Percentiles rank a stretch among this genome's conserved stretches.
phyloP scores from a whole-genome alignment of 2,797 vertebrate species.

The Brachymystax lenok region DNA sequence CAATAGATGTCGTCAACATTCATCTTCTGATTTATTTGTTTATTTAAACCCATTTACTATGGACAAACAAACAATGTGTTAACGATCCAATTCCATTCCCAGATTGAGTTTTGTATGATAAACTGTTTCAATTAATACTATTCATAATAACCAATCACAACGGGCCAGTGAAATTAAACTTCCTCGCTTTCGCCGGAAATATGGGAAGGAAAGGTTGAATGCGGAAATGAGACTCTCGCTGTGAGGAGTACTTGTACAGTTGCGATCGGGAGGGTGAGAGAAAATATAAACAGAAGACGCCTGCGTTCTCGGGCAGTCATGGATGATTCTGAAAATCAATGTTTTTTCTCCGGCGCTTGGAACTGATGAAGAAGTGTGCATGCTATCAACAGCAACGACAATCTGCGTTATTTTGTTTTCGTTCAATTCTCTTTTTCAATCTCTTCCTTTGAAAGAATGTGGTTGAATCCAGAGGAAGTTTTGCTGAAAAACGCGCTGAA shows the following conservation, averaged over 20 bases:
- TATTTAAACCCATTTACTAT: background rate
- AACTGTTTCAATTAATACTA: background rate
- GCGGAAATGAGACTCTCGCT: slow-evolving; percentile 50
- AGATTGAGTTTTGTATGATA: background rate
- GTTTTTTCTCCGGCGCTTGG: background rate
- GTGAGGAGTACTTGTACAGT: slow-evolving; percentile 46
- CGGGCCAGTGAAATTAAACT: slow-evolving; percentile 10
- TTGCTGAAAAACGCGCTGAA: slow-evolving; percentile 91
- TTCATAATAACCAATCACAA: slow-evolving; percentile 22
- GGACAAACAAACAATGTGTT: background rate
- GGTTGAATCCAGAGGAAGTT: slow-evolving; percentile 94
- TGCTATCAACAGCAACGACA: background rate
- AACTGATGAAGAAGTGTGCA: background rate
- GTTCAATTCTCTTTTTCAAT: background rate
- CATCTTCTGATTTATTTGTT: background rate
- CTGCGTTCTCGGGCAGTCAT: slow-evolving; percentile 50
- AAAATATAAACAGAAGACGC: slow-evolving; percentile 32
- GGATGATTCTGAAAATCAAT: slow-evolving; percentile 27
- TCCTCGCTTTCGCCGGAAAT: slow-evolving; percentile 36
- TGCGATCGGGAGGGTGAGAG: slow-evolving; percentile 40
- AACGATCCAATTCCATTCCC: background rate
- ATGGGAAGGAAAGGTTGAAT: slow-evolving; percentile 54
- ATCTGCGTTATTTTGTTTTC: background rate
- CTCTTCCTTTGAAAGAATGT: slow-evolving; percentile 76
- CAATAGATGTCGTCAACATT: no score